These are phyloP conservation scores for Graptemys geographica DNA, from an alignment of 2,797 vertebrate genomes.

Conservation along the genomic window DNA sequence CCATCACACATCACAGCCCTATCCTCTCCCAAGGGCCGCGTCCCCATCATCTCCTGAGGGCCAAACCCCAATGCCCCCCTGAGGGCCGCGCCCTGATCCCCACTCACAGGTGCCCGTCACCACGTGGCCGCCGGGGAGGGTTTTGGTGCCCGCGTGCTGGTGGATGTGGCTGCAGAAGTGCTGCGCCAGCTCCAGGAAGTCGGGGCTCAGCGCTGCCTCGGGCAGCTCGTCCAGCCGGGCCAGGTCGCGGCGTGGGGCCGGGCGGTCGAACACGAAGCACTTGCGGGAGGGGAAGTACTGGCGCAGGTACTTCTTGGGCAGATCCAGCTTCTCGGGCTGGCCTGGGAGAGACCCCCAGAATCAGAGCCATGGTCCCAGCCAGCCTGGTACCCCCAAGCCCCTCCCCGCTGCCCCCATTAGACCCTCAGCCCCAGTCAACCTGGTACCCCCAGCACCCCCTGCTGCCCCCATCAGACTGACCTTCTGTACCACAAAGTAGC, in stretches of 20 bases:
- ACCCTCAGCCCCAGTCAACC: no score
- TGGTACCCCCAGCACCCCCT: no score
- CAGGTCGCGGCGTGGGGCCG: conserved; percentile 57
- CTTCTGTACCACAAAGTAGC: no score
- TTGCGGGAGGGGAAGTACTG: conserved; percentile 78
- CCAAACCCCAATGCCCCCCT: fast-evolving
- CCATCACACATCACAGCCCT: no score
- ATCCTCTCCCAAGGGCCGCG: no score
- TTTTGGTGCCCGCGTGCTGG: conserved; percentile 65
- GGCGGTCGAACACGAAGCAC: conserved; percentile 81
- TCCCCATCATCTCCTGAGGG: no score
- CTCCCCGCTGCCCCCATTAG: no score
- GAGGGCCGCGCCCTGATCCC: no score
- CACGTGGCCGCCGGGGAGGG: conserved; percentile 59
- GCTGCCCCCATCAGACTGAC: no score
- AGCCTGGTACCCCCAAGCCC: no score
- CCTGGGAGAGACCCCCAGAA: not conserved
- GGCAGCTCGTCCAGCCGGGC: conserved; percentile 62
- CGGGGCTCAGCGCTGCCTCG: conserved; percentile 54
- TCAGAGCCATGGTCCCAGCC: not conserved
- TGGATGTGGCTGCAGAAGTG: conserved; percentile 76
- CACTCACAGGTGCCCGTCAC: conserved; percentile 78
- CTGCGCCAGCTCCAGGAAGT: conserved; percentile 73
- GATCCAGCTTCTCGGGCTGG: conserved; percentile 3
- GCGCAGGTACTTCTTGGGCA: conserved; percentile 67